Base-by-base conservation (phyloP, 2,113 vertebrate species). In the Grallaria varia region DNA sequence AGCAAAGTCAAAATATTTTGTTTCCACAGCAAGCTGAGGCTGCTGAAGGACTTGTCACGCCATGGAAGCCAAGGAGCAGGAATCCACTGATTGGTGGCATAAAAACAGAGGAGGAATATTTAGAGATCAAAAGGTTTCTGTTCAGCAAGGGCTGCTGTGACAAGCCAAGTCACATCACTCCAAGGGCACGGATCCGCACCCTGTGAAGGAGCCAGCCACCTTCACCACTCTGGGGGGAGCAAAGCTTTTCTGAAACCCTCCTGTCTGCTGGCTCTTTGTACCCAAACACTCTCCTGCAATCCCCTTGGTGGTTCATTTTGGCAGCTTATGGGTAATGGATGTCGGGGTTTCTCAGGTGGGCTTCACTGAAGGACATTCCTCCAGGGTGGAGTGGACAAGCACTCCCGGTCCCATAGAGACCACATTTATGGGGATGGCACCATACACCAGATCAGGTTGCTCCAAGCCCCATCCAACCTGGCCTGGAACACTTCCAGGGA, bases 1-100 rank as follows among this genome's bases (percentile, higher is more conserved):
- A 95, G 16, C 44, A 23, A 84, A 90, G 87, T 89, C 93, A 96
- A 95, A 97, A 96, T 92, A 96, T 96, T 97, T 97, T 96, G 86
- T 90, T 94, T 91, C 88, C 39, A 10, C 42, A 3, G 60, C 68
- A 52, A 94, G 87, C 92, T 19, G 15, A 87, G 94, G 91, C 85
- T 63, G 85, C 37, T 0, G 3, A 19, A 91, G 87, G 85, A 76
- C 30, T 68, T 79, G 86, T 72, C 27, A 49, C 12, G 30, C 63
- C 7, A 3, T 4, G 4, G 67, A 33, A 68, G 74, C 81, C 16
- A 52, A 87, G 84, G 63, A 62, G 58, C 20, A 9, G 8, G 19
- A 8, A 10, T 5, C 13, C 21, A 10, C 68, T 12, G 31, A 40
- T 77, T 56, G 11, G 4, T 68, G 91, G 62, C 9, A 42, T 42